Percentiles rank a stretch among this genome's conserved stretches.
phyloP scores from a whole-genome alignment of 2,113 vertebrate genomes.

The rat (Rattus norvegicus) region GRCr8 NC_086036.1:24773501-24774000 shows the following conservation, averaged over 20 bases:
- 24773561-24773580: neutral
- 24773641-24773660: neutral
- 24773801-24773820: neutral
- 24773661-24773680: constrained; percentile 21
- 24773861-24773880: too few species aligned
- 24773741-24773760: neutral
- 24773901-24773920: neutral
- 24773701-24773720: neutral
- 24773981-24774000: neutral
- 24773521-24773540: constrained; percentile 36
- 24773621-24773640: neutral
- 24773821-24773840: neutral
- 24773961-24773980: neutral
- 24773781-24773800: neutral
- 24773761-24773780: neutral
- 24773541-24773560: neutral
- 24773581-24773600: neutral
- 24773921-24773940: neutral
- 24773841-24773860: neutral
- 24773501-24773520: neutral
- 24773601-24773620: neutral
- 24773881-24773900: too few species aligned
- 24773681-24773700: constrained; percentile 16
- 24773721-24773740: neutral
- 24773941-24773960: neutral